phyloP scores from a whole-genome alignment of 1,140 invertebrate genomes.

The Ceratitis capitata region DNA sequence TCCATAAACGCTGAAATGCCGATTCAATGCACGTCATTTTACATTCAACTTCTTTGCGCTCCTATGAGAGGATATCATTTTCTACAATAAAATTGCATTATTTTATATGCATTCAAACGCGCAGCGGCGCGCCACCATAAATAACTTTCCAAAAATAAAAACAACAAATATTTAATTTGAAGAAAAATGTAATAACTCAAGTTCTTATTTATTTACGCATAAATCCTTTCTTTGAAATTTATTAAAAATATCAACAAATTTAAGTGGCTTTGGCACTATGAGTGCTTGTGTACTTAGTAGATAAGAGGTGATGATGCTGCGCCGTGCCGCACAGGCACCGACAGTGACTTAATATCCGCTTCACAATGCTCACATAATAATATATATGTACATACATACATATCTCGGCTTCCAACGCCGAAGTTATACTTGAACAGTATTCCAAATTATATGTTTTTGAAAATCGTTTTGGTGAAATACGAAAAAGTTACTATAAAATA shows the following conservation, averaged over 20 bases:
- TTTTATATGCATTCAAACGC: no score
- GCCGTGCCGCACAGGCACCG: neutral
- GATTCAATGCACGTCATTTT: no score
- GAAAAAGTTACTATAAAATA: neutral
- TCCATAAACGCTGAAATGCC: no score
- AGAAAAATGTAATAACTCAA: no score
- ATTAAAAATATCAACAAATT: neutral
- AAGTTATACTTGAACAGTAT: neutral
- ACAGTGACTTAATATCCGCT: neutral
- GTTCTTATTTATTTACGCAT: neutral
- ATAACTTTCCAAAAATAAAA: no score
- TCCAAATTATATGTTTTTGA: neutral
- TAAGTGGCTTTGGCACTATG: neutral
- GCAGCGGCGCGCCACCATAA: no score
- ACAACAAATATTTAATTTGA: no score
- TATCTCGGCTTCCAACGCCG: neutral
- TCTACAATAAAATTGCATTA: no score
- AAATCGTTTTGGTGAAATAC: neutral
- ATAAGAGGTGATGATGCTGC: neutral
- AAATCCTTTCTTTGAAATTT: neutral
- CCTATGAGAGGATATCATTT: no score
- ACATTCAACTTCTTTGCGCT: no score
- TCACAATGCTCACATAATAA: neutral
- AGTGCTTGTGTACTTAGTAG: neutral
- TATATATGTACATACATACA: neutral